These are phyloP conservation scores for Oreochromis tanganicae DNA, from an alignment of 2,113 vertebrate species.

Conservation along the genomic window DNA sequence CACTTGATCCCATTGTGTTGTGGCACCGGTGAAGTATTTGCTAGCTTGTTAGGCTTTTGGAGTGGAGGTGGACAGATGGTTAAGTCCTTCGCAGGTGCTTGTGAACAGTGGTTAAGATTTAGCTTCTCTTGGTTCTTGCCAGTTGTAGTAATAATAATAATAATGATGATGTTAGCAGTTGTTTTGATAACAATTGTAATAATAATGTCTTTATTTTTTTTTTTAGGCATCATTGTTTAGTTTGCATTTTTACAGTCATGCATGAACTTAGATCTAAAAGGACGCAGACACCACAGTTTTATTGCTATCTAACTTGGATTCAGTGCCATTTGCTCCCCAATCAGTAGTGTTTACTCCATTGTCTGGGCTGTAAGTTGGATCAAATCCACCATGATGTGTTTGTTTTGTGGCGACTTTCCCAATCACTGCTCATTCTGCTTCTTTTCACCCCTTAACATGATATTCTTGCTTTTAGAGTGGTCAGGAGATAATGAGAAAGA, in stretches of 20 bases:
- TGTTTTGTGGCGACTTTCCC: slow-evolving; percentile 45
- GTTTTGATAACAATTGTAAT: background rate
- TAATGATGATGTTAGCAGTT: background rate
- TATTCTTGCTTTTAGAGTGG: slow-evolving; percentile 48
- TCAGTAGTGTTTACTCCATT: slow-evolving; percentile 44
- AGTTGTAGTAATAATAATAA: fast-evolving
- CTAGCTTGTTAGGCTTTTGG: slow-evolving; percentile 19
- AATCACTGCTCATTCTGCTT: slow-evolving; percentile 52
- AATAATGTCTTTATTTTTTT: background rate
- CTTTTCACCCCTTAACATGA: slow-evolving; percentile 39
- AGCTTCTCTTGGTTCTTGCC: background rate
- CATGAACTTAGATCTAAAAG: background rate
- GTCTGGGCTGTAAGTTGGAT: slow-evolving; percentile 39
- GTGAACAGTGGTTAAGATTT: background rate
- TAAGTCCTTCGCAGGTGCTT: background rate
- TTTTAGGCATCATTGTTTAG: background rate
- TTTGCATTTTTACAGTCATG: background rate
- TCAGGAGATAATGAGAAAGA: slow-evolving; percentile 8
- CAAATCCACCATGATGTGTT: slow-evolving; percentile 58
- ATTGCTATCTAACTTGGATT: background rate
- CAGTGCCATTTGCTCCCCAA: slow-evolving; percentile 8
- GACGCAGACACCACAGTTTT: background rate
- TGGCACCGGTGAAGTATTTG: background rate
- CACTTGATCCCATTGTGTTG: slow-evolving; percentile 7
- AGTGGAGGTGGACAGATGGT: slow-evolving; percentile 4